Evolutionary conservation across 1,140 invertebrate species (phyloP), one percentile per base, ranked within the genome.

Genomic region (Camponotus vicinus): DNA sequence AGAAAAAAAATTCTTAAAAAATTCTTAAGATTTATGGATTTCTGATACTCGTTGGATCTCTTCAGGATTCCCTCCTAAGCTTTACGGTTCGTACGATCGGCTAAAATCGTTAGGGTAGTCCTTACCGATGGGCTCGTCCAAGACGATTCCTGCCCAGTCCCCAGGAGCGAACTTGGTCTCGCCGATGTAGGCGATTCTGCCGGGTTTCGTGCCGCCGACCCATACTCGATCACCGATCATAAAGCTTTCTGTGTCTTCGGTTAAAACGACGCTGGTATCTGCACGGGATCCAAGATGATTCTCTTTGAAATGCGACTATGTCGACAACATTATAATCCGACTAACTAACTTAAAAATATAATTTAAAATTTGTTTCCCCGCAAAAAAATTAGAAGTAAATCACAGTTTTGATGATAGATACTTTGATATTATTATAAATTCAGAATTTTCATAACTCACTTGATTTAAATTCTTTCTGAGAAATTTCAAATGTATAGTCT

Each of bases 141-240:
- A 96, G 52, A 99, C 98, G 77, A 99, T 97, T 57, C 99, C 99
- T 91, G 98, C 99, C 99, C 99, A 99, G 84, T 99, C 98, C 88
- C 99, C 99, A 49, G 98, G 97, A 34, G 98, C 99, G 95, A 99
- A 99, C 93, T 98, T 97, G 52, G 99, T 99, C 94, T 99, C 99
- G n/a, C 99, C 99, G 86, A 99, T 98, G 94, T 98, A 99, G 40
- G 99, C 98, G 88, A 99, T 99, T 91, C 97, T 96, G 42, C 99
- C 99, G 5, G 98, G 97, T 93, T 99, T 99, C n/a, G 97, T 97
- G 55, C 99, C 99, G 92, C 98, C 98, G 45, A 99, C 98, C 97
- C 98, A 99, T 89, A 99, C 98, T 89, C 97, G 96, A 93, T 99
- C 98, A 59, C 99, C 99, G 92, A 99, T 98, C 90, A 98, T 99